A percentile compares a stretch with the other conserved stretches of the same genome.
phyloP scores from a whole-genome alignment of 1,140 invertebrate species.

The Leptinotarsa undecemlineata region DNA sequence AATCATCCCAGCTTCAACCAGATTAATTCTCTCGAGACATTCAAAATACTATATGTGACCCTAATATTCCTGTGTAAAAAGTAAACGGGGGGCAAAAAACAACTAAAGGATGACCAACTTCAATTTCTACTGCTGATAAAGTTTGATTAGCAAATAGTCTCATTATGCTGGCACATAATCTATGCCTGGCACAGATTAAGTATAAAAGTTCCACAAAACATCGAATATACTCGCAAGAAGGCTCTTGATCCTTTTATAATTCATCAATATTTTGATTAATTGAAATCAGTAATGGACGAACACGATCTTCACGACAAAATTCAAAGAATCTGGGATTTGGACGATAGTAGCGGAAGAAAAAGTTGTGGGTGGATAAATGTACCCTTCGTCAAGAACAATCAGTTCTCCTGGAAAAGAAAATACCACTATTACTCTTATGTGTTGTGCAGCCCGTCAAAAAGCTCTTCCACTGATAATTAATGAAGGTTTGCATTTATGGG shows the following conservation, averaged over 20 bases:
- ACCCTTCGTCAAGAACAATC: conserved; percentile 45
- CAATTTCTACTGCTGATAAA: conserved; percentile 35
- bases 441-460: conserved; percentile 49
- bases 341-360: conserved; percentile 40
- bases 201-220: not conserved
- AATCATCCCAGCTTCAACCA: too few relatives aligned
- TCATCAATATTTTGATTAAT: conserved; percentile 44
- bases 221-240: not conserved
- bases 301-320: conserved; percentile 36
- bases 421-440: conserved; percentile 50
- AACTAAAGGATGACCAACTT: too few relatives aligned
- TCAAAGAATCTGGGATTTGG: conserved; percentile 42
- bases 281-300: conserved; percentile 29
- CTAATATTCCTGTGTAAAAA: conserved; percentile 31
- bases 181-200: conserved; percentile 33
- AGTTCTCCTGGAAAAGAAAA: conserved; percentile 49
- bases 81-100: conserved; percentile 31
- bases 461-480: conserved; percentile 51
- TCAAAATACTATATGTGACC: not conserved
- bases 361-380: conserved; percentile 44
- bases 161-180: not conserved
- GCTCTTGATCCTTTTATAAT: conserved; percentile 42
- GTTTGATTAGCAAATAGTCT: conserved; percentile 36
- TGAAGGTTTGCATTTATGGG: conserved; percentile 42
- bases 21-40: too few relatives aligned